These are phyloP conservation scores for Scaptomyza montana DNA, from an alignment of 1,140 invertebrate species.

Conservation along the genomic window DNA sequence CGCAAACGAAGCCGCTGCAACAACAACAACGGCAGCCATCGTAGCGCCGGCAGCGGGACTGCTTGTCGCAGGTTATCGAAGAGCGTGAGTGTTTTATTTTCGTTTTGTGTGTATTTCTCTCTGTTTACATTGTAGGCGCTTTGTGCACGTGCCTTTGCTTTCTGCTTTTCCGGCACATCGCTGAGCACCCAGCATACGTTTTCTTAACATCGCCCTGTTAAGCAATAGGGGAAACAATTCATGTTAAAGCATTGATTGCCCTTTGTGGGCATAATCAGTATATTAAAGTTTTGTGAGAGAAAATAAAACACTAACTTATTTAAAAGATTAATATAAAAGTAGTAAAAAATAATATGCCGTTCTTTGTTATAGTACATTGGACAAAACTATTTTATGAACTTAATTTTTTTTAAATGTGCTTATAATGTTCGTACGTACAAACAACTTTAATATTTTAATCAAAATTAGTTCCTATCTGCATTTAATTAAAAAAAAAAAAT, in stretches of 20 bases:
- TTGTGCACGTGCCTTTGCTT: conserved; percentile 66
- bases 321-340: conserved; percentile 4
- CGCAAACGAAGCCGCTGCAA: conserved; percentile 69
- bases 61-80: conserved; percentile 71
- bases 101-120: conserved; percentile 52
- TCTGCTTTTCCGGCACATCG: conserved; percentile 26
- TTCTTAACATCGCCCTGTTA: conserved; percentile 58
- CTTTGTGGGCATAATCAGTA: conserved; percentile 17
- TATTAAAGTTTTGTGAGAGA: conserved; percentile 17
- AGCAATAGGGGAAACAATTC: conserved; percentile 33
- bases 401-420: too few species aligned
- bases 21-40: conserved; percentile 55
- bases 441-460: too few species aligned
- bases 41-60: conserved; percentile 60
- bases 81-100: conserved; percentile 72
- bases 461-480: too few species aligned
- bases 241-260: conserved; percentile 49
- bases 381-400: too few species aligned
- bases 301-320: conserved; percentile 6
- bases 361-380: too few species aligned
- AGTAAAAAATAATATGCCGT: too few species aligned
- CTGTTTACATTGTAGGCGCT: conserved; percentile 70
- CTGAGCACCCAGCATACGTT: conserved; percentile 64
- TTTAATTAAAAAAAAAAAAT: too few species aligned
- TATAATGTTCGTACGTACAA: too few species aligned